phyloP scores from a whole-genome alignment of 2,888 invertebrate genomes.

The Criorhina ranunculi region DNA sequence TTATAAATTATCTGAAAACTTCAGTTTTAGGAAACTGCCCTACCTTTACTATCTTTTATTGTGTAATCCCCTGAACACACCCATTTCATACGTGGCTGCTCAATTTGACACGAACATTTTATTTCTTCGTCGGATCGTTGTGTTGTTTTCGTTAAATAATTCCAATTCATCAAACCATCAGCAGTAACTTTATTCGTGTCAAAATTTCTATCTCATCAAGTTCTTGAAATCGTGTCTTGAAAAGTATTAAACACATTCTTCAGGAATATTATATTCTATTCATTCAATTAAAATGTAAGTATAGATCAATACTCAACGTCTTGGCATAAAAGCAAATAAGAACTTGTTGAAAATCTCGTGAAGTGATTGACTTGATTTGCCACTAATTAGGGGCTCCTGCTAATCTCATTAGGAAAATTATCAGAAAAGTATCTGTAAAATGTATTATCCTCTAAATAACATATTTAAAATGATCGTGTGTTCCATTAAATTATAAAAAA shows the following conservation, averaged over 20 bases:
- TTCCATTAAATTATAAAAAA: neutral
- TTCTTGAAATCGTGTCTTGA: neutral
- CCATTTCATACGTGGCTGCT: constrained; percentile 61
- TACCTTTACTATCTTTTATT: constrained; percentile 2
- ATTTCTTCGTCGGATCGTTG: constrained; percentile 29
- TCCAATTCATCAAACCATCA: constrained; percentile 8
- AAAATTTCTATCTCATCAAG: constrained; percentile 33
- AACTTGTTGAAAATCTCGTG: neutral
- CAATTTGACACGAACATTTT: constrained; percentile 62
- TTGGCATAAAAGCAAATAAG: too few relatives aligned
- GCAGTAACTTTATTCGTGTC: constrained; percentile 48
- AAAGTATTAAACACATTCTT: neutral
- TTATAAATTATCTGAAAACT: too few relatives aligned
- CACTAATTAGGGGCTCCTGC: neutral
- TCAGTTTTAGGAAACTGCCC: constrained; percentile 1
- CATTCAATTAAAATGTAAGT: constrained; percentile 57
- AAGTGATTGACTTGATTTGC: neutral
- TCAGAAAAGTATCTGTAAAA: too few relatives aligned
- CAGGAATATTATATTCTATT: neutral
- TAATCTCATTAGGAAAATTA: neutral
- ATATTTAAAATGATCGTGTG: too few relatives aligned
- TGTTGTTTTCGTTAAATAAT: constrained; percentile 59
- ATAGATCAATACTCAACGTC: neutral
- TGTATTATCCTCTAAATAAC: too few relatives aligned
- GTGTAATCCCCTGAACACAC: neutral